phyloP scores from a whole-genome alignment of 2,113 vertebrate species.

The Carettochelys insculpta region DNA sequence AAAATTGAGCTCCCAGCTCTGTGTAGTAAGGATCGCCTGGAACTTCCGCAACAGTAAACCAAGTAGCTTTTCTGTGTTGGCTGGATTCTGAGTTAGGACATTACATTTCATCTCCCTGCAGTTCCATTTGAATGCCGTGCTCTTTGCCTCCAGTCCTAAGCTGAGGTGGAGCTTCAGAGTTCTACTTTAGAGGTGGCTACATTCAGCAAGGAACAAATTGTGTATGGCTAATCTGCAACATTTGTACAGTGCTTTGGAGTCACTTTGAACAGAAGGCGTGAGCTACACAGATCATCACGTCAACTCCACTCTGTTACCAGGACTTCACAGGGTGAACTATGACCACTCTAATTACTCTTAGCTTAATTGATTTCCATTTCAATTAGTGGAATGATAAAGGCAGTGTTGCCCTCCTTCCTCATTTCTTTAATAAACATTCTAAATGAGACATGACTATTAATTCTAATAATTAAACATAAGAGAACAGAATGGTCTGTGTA shows the following conservation, averaged over 20 bases:
- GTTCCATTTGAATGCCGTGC: neutral
- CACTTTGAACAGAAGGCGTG: slow-evolving; percentile 47
- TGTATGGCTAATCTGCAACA: neutral
- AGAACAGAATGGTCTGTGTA: slow-evolving; percentile 8
- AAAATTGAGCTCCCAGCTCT: neutral
- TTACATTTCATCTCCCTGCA: neutral
- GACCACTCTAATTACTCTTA: slow-evolving; percentile 46
- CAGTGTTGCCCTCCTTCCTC: slow-evolving; percentile 30
- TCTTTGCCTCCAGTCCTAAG: neutral
- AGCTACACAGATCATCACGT: slow-evolving; percentile 58
- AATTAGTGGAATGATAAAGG: slow-evolving; percentile 60
- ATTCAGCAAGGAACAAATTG: neutral
- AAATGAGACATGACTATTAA: slow-evolving; percentile 18
- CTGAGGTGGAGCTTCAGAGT: neutral
- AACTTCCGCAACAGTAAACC: neutral
- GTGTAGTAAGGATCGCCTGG: neutral
- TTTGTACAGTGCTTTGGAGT: slow-evolving; percentile 47
- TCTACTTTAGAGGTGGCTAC: neutral
- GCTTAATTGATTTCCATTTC: slow-evolving; percentile 55
- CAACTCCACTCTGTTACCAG: slow-evolving; percentile 50
- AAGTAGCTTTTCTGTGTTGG: neutral
- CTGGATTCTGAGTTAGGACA: neutral
- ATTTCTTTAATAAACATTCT: slow-evolving; percentile 60
- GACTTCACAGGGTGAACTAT: slow-evolving; percentile 10
- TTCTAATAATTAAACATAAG: slow-evolving; percentile 62